Evolutionary conservation across 2,888 invertebrate genomes (phyloP).

Genomic region (Brachynemurus nebulosus): DNA sequence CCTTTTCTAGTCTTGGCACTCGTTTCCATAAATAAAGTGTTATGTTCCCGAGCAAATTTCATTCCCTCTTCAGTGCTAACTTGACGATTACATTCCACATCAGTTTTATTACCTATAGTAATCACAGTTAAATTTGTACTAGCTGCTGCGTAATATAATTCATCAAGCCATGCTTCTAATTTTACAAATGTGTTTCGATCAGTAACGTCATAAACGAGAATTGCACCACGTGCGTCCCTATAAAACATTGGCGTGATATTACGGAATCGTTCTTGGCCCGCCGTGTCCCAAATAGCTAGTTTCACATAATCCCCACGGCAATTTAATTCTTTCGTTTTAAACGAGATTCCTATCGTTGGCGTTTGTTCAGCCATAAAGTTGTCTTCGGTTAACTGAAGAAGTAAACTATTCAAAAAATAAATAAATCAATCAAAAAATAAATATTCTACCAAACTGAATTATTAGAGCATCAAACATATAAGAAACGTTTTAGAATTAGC

Average conservation of each 20-base stretch:
- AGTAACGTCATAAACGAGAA: constrained; percentile 89
- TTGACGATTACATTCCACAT: too few species aligned
- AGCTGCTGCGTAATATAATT: too few species aligned
- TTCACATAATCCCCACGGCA: constrained; percentile 90
- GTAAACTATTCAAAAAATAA: constrained; percentile 47
- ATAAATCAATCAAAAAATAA: constrained; percentile 1
- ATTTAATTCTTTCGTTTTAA: constrained; percentile 80
- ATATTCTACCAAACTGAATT: too few species aligned
- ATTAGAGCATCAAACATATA: too few species aligned
- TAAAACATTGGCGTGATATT: constrained; percentile 92
- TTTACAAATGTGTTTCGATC: constrained; percentile 73
- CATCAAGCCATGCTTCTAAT: constrained; percentile 86
- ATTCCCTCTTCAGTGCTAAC: constrained; percentile 86
- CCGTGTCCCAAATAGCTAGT: constrained; percentile 89
- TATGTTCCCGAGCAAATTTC: constrained; percentile 88
- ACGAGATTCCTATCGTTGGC: constrained; percentile 96
- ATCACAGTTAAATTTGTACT: too few species aligned
- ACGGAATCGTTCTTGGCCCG: constrained; percentile 88
- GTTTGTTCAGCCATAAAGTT: constrained; percentile 88
- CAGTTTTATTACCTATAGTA: too few species aligned
- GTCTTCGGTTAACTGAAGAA: constrained; percentile 90
- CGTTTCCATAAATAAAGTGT: constrained; percentile 93
- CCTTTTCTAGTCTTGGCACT: constrained; percentile 95
- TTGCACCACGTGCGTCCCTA: constrained; percentile 83
- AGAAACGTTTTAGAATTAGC: too few species aligned